phyloP scores from a whole-genome alignment of 2,113 vertebrate genomes.

The Serranochromis macrocephalus region DNA sequence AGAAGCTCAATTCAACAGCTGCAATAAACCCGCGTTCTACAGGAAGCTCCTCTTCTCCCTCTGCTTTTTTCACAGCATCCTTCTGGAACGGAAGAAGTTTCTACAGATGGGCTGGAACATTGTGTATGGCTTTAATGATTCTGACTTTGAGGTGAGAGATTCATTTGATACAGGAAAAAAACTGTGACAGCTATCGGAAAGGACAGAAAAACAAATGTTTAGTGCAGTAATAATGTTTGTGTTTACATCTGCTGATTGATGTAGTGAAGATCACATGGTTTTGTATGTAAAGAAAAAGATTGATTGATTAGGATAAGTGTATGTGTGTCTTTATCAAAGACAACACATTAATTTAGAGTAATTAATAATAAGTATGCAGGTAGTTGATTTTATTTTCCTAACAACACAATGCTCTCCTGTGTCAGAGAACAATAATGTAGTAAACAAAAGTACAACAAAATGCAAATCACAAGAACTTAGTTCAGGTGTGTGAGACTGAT shows the following conservation, averaged over 20 bases:
- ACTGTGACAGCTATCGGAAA: not conserved
- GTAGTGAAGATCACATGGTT: not conserved
- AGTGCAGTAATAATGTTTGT: not conserved
- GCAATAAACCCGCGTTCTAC: slow-evolving; percentile 70
- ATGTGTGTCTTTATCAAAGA: not conserved
- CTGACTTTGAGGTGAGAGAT: slow-evolving; percentile 81
- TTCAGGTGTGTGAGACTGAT: not conserved
- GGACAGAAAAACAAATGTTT: not conserved
- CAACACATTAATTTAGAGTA: not conserved
- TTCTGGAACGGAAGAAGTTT: slow-evolving; percentile 85
- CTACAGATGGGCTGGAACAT: slow-evolving; percentile 87
- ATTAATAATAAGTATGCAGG: not conserved
- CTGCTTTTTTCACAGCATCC: slow-evolving; percentile 85
- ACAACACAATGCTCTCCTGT: not conserved
- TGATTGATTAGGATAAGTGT: not conserved
- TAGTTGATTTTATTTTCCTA: not conserved
- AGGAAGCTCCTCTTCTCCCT: slow-evolving; percentile 83
- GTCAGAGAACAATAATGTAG: not conserved
- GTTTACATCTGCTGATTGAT: not conserved
- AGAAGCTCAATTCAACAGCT: slow-evolving; percentile 75
- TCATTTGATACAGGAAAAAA: not conserved
- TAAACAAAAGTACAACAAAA: not conserved
- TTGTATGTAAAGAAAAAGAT: not conserved
- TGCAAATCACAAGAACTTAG: not conserved
- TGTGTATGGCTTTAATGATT: slow-evolving; percentile 84